Evolutionary conservation across 2,888 invertebrate species (phyloP).

Genomic region (Mythimna ferrago): DNA sequence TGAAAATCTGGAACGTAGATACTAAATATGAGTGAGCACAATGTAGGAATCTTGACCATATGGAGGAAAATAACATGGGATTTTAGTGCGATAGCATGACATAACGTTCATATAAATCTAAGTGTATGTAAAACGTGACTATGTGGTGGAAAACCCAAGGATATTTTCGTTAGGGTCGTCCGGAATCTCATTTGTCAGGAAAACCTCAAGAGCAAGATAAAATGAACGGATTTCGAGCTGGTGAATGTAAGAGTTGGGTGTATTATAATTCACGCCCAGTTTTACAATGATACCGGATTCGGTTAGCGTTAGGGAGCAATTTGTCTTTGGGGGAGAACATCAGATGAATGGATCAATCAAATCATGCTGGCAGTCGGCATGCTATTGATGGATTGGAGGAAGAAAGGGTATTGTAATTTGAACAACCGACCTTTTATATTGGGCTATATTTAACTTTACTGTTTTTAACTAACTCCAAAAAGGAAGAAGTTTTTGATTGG

Average conservation of each 20-base stretch:
- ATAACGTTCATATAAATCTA: conserved; percentile 58
- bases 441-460: too few species aligned
- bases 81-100: conserved; percentile 37
- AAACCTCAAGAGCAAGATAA: conserved; percentile 79
- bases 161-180: conserved; percentile 68
- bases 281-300: conserved; percentile 60
- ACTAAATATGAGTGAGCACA: conserved; percentile 29
- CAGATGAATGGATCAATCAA: conserved; percentile 55
- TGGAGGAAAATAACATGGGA: conserved; percentile 20
- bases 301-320: conserved; percentile 44
- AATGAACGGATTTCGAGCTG: conserved; percentile 72
- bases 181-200: conserved; percentile 75
- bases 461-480: too few species aligned
- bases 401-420: conserved; percentile 2
- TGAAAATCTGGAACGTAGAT: conserved; percentile 34
- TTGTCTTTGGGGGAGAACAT: conserved; percentile 48
- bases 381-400: conserved; percentile 33
- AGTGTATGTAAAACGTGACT: conserved; percentile 64
- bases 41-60: conserved; percentile 33
- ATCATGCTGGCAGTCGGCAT: conserved; percentile 12
- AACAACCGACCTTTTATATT: too few species aligned
- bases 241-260: conserved; percentile 65
- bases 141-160: conserved; percentile 69
- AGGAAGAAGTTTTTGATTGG: too few species aligned
- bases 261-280: conserved; percentile 66